A percentile compares a stretch with the other conserved stretches of the same genome.
phyloP scores from a whole-genome alignment of 2,113 vertebrate species.

The Mirounga angustirostris region DNA sequence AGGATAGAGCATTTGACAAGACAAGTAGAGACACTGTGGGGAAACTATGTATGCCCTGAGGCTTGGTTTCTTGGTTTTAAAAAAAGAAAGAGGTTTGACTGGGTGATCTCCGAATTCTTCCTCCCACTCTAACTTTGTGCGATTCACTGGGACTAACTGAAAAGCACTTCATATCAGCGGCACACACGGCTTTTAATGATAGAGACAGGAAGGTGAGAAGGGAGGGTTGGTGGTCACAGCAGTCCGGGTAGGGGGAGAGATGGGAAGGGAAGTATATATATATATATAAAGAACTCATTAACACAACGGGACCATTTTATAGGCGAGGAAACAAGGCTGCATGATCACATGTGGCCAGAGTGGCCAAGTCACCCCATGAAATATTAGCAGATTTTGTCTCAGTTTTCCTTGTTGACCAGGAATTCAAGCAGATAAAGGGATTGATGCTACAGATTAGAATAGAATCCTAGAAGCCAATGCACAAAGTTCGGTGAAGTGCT shows the following conservation, averaged over 20 bases:
- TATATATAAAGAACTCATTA: background rate
- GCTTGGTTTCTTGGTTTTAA: background rate
- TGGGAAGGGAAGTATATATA: background rate
- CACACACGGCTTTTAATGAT: background rate
- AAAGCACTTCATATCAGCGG: background rate
- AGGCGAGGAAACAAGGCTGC: accelerated
- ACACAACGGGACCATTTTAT: background rate
- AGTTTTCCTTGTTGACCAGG: background rate
- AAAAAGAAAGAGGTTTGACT: background rate
- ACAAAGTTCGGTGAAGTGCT: background rate
- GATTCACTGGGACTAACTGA: background rate
- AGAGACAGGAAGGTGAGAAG: background rate
- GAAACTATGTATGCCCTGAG: background rate
- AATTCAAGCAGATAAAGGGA: background rate
- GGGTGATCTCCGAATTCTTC: background rate
- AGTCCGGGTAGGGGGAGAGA: background rate
- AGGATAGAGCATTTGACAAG: background rate
- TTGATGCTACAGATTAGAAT: background rate
- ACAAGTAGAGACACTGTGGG: background rate
- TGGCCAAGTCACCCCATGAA: background rate
- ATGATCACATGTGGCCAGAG: accelerated
- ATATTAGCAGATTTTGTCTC: background rate
- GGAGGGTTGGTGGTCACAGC: too few species aligned
- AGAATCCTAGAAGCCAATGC: background rate
- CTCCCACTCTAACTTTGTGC: background rate